A percentile compares a stretch with the other conserved stretches of the same genome.
Evolutionary conservation across 2,113 vertebrate species (phyloP).

Genomic region (Geococcyx californianus): DNA sequence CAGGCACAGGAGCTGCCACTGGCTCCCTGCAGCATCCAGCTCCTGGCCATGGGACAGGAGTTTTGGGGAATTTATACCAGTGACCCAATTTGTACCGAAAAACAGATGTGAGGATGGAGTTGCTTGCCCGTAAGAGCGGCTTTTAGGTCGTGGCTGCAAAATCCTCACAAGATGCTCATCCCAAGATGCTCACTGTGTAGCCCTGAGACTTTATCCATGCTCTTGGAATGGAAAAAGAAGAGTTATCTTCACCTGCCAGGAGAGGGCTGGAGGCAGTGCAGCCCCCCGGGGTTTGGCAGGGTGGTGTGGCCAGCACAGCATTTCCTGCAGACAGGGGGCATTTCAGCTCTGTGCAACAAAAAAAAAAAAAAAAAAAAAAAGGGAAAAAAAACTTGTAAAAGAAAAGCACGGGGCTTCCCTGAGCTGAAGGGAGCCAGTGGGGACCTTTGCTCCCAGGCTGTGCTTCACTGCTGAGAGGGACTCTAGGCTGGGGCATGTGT

Average conservation of each 20-base stretch:
- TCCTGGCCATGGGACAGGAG: background rate
- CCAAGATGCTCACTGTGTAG: background rate
- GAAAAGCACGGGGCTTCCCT: background rate
- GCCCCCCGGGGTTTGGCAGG: background rate
- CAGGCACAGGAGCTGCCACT: background rate
- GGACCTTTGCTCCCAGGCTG: fast-evolving
- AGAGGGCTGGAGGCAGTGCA: background rate
- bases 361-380: background rate
- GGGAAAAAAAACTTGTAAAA: background rate
- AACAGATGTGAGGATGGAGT: background rate
- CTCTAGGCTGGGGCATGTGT: background rate
- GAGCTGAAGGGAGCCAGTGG: background rate
- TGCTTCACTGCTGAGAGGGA: background rate
- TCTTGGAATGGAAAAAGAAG: slow-evolving; percentile 12
- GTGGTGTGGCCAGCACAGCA: fast-evolving
- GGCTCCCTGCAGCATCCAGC: background rate
- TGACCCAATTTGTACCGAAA: background rate
- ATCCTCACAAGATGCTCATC: background rate
- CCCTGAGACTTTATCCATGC: background rate
- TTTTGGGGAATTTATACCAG: background rate
- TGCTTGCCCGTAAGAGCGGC: background rate
- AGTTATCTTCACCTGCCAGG: background rate
- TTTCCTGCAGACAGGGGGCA: background rate
- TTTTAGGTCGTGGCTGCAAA: background rate
- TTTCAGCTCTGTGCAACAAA: background rate